A percentile compares a stretch with the other conserved stretches of the same genome.
Evolutionary conservation across 2,113 vertebrate genomes (phyloP).

Genomic region (Nettapus auritus): DNA sequence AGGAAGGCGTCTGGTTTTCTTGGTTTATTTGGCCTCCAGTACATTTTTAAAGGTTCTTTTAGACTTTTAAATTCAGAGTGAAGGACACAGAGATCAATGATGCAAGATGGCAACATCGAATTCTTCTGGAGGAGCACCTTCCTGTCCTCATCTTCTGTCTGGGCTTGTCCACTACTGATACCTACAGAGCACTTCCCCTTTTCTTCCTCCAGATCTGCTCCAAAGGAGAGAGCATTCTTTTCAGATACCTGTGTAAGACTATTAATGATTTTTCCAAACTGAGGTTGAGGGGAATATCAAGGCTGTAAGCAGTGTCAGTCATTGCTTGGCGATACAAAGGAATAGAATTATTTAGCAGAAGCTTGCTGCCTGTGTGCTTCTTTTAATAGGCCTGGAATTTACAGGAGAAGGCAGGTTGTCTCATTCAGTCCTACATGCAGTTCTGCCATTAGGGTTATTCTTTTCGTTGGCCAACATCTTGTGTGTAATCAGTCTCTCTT

Average conservation of each 20-base stretch:
- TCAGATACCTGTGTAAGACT: not conserved
- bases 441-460: not conserved
- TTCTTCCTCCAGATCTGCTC: not conserved
- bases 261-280: not conserved
- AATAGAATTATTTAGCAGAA: not conserved
- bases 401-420: not conserved
- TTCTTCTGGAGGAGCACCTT: not conserved
- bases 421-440: not conserved
- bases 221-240: not conserved
- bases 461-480: not conserved
- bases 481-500: not conserved
- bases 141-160: not conserved
- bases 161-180: not conserved
- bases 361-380: not conserved
- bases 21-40: not conserved
- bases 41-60: not conserved
- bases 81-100: not conserved
- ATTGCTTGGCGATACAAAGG: not conserved
- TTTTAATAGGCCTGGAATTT: not conserved
- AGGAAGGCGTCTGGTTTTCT: not conserved
- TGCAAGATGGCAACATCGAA: not conserved
- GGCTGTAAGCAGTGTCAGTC: rapidly evolving
- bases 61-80: not conserved
- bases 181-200: not conserved
- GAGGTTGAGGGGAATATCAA: not conserved